Conservation (phyloP, 2,113 vertebrate species). For the Casuarius casuarius region DNA sequence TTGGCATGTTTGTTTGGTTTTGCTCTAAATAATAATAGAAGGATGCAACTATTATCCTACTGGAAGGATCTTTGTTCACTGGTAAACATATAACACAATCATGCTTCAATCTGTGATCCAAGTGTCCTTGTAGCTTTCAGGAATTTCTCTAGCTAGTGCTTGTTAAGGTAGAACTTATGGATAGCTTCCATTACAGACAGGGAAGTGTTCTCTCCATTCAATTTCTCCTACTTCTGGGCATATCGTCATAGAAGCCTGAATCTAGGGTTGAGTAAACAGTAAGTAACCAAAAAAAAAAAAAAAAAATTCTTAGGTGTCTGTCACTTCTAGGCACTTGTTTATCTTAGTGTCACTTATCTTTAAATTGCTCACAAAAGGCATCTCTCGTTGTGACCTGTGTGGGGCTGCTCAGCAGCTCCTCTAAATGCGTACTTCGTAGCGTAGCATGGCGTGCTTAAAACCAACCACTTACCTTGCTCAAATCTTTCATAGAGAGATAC, state of each 20-base stretch:
- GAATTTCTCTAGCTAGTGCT: not conserved
- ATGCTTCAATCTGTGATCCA: not conserved
- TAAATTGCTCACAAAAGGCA: not conserved
- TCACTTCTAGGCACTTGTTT: not conserved
- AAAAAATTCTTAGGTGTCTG: not conserved
- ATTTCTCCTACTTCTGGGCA: not conserved
- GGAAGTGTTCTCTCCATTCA: not conserved
- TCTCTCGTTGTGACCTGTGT: not conserved
- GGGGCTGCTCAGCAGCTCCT: not conserved
- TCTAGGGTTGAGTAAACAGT: not conserved
- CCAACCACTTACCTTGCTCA: not conserved
- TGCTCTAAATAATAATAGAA: not conserved
- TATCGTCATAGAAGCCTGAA: not conserved
- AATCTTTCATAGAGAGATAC: not conserved
- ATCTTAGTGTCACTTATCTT: not conserved
- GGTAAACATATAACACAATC: not conserved
- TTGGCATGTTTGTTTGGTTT: not conserved
- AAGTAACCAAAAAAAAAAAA: not conserved
- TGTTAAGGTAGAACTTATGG: not conserved
- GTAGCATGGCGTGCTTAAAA: not conserved
- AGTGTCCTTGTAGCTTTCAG: not conserved
- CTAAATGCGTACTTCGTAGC: not conserved
- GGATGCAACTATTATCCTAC: not conserved
- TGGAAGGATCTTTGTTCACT: not conserved
- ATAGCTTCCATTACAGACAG: not conserved